phyloP scores from a whole-genome alignment of 2,113 vertebrate genomes.

The Connochaetes taurinus region DNA sequence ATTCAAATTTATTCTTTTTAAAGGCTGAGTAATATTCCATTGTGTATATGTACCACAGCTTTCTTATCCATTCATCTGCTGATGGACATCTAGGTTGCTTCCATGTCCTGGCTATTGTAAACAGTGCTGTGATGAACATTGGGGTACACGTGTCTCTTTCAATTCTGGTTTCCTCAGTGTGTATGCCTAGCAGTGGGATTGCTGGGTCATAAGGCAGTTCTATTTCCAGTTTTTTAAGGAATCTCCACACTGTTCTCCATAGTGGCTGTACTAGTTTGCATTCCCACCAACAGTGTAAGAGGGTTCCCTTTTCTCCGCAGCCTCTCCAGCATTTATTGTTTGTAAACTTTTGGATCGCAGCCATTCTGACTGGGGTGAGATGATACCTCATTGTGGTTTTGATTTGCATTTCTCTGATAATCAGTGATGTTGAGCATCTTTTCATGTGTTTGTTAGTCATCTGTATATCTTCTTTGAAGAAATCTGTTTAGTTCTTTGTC shows the following conservation, averaged over 20 bases:
- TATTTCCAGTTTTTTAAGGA: not conserved
- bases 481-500: not conserved
- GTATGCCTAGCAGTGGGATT: not conserved
- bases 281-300: not conserved
- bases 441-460: not conserved
- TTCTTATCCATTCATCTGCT: not conserved
- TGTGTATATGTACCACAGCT: not conserved
- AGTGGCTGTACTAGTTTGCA: not conserved
- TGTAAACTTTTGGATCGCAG: not conserved
- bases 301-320: not conserved
- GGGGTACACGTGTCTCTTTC: not conserved
- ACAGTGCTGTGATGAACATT: not conserved
- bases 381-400: not conserved
- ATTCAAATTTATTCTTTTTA: not conserved
- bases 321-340: not conserved
- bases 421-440: not conserved
- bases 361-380: not conserved
- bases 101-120: not conserved
- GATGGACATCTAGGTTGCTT: not conserved
- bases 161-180: not conserved
- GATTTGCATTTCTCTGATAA: not conserved
- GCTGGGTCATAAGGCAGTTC: not conserved
- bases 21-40: not conserved
- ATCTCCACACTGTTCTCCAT: not conserved
- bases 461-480: not conserved